Base-by-base conservation (phyloP, 2,888 invertebrate genomes). In the Eudasyphora cyanicolor region DNA sequence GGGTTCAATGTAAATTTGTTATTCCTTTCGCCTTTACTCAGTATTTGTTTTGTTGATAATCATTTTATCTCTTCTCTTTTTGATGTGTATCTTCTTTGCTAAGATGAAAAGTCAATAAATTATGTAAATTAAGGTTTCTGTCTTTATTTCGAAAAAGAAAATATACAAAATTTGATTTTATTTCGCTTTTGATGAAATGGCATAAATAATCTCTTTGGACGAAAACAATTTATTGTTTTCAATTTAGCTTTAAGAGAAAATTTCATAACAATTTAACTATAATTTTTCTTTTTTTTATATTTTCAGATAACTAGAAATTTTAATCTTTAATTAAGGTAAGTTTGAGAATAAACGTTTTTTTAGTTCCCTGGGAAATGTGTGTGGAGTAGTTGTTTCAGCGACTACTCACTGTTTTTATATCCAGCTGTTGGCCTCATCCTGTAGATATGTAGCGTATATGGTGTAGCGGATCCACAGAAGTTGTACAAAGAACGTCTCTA, bases 61-160 rank as follows among this genome's bases (percentile, higher is more conserved):
- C 21, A 49, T 42, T 67, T 77, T 45, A 45, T 38, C 32, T 19
- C 21, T 70, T 64, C 49, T 54, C 0, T 69, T 54, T 42, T 64
- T n/a, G n/a, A n/a, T n/a, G n/a, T n/a, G n/a, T n/a, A n/a, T 51
- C 27, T 21, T 69, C 57, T 38, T 64, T 51, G 24, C 57, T 35
- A 17, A 32, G 79, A 42, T 74, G 64, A 57, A 74, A 79, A 79
- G 79, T 74, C 74, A 74, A 79, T 79, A 79, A 79, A 79, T 74
- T 79, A 79, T 79, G 67, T 79, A 79, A 79, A 79, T 75, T 75
- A 67, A 19, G 71, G 62, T 79, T 54, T 27, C 42, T 62, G 32
- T 70, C n/a, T 24, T 67, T 51, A 38, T 69, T 70, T n/a, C 12
- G 64, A 19, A 38, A 62, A n/a, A 12, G 10, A 38, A 67, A 42